These are phyloP conservation scores for Melipona bicolor DNA, from an alignment of 2,888 invertebrate species.

Conservation along the genomic window DNA sequence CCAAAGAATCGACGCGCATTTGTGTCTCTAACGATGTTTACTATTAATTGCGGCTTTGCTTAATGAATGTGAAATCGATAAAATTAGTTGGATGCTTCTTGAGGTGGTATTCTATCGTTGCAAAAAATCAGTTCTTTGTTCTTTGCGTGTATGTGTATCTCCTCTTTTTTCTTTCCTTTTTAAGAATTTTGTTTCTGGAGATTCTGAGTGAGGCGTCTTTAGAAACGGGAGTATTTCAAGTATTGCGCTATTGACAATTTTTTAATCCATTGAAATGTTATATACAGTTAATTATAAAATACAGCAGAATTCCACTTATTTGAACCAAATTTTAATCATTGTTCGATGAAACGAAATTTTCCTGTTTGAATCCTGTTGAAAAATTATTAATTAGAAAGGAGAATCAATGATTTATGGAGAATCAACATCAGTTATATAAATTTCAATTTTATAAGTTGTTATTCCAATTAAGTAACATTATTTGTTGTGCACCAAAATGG, in stretches of 20 bases:
- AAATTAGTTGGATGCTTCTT: neutral
- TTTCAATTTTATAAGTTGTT: no score
- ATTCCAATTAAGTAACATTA: no score
- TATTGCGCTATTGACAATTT: neutral
- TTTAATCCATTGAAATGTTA: no score
- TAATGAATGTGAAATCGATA: constrained; percentile 4
- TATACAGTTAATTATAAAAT: no score
- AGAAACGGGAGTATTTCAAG: neutral
- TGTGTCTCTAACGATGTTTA: neutral
- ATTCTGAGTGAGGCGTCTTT: neutral
- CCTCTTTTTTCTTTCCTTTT: neutral
- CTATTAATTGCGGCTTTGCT: neutral
- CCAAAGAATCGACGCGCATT: neutral
- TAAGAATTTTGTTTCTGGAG: neutral
- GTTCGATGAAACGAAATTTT: no score
- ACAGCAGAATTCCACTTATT: no score
- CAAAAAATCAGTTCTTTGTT: neutral
- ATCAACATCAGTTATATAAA: no score
- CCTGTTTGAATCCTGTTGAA: no score
- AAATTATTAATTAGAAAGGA: no score
- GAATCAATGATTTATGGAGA: no score
- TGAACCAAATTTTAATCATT: no score
- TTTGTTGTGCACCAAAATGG: no score
- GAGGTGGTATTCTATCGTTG: neutral
- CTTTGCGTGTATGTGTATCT: neutral